These are phyloP conservation scores for Scelioninae gen. 1 DNA, from an alignment of 2,888 invertebrate species.

Conservation along the genomic window DNA sequence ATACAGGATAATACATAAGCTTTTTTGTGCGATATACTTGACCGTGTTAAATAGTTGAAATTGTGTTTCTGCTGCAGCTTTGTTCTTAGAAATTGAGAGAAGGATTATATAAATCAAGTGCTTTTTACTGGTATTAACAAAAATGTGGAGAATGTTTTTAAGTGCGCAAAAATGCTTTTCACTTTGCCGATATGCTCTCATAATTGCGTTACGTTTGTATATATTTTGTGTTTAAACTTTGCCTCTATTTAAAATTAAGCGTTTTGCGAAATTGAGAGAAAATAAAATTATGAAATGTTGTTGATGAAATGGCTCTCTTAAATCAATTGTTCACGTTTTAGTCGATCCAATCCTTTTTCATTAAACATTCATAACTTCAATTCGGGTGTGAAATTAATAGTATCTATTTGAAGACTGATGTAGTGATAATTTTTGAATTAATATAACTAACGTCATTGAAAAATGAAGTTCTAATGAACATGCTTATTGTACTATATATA, in stretches of 20 bases:
- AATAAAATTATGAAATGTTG: background rate
- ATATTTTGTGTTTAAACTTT: conserved; percentile 12
- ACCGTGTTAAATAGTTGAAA: conserved; percentile 33
- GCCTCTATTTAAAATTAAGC: conserved; percentile 7
- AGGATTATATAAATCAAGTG: conserved; percentile 39
- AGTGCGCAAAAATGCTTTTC: conserved; percentile 31
- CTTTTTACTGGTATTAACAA: conserved; percentile 32
- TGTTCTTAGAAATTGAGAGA: conserved; percentile 22
- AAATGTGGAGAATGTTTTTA: conserved; percentile 35
- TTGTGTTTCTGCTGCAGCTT: conserved; percentile 30
- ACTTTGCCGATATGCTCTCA: conserved; percentile 13
- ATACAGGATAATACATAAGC: conserved; percentile 8
- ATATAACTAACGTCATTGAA: too few relatives aligned
- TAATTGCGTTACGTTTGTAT: conserved; percentile 23
- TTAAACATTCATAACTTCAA: too few relatives aligned
- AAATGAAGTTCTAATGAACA: too few relatives aligned
- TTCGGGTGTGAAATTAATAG: too few relatives aligned
- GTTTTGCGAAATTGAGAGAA: conserved; percentile 3
- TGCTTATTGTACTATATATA: too few relatives aligned
- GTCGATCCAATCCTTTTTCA: background rate
- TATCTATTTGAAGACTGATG: too few relatives aligned
- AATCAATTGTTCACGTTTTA: background rate
- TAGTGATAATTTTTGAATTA: too few relatives aligned
- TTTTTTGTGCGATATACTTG: conserved; percentile 16
- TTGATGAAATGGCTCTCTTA: background rate